Conservation (phyloP, 2,113 vertebrate genomes). For the Pterophyllum scalare region DNA sequence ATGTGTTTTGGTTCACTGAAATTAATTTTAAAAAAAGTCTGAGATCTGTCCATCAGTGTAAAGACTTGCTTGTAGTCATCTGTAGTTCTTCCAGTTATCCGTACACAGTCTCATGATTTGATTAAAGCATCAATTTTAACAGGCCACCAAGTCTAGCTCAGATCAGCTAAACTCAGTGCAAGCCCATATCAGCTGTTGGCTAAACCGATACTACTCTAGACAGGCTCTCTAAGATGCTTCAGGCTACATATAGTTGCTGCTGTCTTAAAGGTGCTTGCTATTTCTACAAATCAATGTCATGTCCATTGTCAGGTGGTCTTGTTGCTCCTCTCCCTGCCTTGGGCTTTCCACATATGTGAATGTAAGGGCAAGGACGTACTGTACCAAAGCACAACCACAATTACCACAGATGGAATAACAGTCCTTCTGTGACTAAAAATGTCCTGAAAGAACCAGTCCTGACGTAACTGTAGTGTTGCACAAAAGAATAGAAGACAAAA, state of each 20-base stretch:
- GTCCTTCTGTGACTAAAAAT: not conserved
- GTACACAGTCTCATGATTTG: not conserved
- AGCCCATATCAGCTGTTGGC: no score
- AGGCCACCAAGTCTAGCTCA: no score
- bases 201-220: no score
- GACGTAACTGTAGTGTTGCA: not conserved
- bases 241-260: no score
- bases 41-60: not conserved
- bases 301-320: not conserved
- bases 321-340: not conserved
- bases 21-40: not conserved
- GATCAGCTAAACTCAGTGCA: no score
- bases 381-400: not conserved
- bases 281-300: not conserved
- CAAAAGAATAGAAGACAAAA: not conserved
- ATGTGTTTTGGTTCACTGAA: not conserved
- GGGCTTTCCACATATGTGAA: not conserved
- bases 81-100: not conserved
- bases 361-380: not conserved
- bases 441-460: not conserved
- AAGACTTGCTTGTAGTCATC: no score
- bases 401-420: not conserved
- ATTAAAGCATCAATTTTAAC: no score
- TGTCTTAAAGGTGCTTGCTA: no score
- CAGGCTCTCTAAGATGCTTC: no score